A percentile compares a stretch with the other conserved stretches of the same genome.
Conservation (phyloP, 2,797 vertebrate genomes). For the Erethizon dorsatum region DNA sequence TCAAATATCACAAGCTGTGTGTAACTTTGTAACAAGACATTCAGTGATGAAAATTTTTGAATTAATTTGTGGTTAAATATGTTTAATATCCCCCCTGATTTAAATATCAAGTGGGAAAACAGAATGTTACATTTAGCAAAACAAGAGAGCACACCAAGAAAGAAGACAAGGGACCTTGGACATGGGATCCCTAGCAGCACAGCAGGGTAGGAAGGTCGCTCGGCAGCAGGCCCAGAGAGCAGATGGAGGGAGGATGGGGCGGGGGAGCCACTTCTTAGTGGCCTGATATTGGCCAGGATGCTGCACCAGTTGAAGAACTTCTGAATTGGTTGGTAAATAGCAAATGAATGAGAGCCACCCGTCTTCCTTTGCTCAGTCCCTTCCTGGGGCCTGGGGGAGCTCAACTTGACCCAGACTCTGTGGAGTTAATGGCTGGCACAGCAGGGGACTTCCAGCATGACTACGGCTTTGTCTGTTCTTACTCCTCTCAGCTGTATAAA, state of each 20-base stretch:
- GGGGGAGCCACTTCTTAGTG: not conserved
- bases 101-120: slow-evolving; percentile 31
- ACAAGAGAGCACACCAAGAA: not conserved
- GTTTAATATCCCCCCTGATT: not conserved
- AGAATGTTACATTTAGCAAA: slow-evolving; percentile 10
- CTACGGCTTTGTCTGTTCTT: not conserved
- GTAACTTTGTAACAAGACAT: slow-evolving; percentile 52
- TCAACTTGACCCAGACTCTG: not conserved
- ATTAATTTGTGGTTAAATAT: not conserved
- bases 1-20: slow-evolving; percentile 36
- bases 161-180: not conserved
- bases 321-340: not conserved
- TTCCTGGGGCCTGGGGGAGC: not conserved
- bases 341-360: not conserved
- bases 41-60: not conserved
- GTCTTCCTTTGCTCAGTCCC: not conserved
- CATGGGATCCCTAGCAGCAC: not conserved
- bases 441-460: not conserved
- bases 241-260: not conserved
- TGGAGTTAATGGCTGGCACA: not conserved
- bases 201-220: not conserved
- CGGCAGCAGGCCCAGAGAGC: not conserved
- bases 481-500: not conserved
- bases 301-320: not conserved
- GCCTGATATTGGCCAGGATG: not conserved